phyloP scores from a whole-genome alignment of 2,797 vertebrate species.

The Schizopygopsis pylzovi region DNA sequence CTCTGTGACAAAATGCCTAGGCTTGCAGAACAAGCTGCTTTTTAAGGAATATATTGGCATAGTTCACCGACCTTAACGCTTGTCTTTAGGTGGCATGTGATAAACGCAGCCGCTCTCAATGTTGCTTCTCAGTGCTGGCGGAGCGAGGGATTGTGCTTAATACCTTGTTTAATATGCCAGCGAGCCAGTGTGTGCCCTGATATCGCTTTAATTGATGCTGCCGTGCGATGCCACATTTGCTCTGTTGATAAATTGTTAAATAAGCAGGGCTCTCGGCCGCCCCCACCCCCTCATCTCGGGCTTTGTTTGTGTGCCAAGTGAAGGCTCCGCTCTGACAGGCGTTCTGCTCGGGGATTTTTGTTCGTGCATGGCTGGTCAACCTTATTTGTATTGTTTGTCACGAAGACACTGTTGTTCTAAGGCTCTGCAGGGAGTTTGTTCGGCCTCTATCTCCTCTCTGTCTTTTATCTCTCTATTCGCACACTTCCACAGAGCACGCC shows the following conservation, averaged over 20 bases:
- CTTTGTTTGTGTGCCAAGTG: constrained; percentile 49
- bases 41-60: not conserved
- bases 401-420: constrained; percentile 79
- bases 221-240: constrained; percentile 49
- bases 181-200: constrained; percentile 16
- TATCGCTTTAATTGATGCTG: constrained; percentile 54
- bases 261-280: constrained; percentile 16
- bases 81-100: constrained; percentile 13
- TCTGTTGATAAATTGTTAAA: constrained; percentile 56
- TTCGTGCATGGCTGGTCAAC: constrained; percentile 74
- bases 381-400: constrained; percentile 77
- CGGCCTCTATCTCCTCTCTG: constrained; percentile 63
- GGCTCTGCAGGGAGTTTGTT: constrained; percentile 79
- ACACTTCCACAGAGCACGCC: constrained; percentile 36
- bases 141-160: constrained; percentile 34
- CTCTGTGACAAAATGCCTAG: not conserved
- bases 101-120: not conserved
- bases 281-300: not conserved
- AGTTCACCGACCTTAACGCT: not conserved
- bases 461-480: constrained; percentile 58
- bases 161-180: constrained; percentile 44
- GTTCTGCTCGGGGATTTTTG: constrained; percentile 54
- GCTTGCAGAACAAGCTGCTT: constrained; percentile 17
- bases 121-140: not conserved
- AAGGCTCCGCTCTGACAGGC: constrained; percentile 43